Base-by-base conservation (phyloP, 2,113 vertebrate genomes). In the Dendrocopos noguchii region DNA sequence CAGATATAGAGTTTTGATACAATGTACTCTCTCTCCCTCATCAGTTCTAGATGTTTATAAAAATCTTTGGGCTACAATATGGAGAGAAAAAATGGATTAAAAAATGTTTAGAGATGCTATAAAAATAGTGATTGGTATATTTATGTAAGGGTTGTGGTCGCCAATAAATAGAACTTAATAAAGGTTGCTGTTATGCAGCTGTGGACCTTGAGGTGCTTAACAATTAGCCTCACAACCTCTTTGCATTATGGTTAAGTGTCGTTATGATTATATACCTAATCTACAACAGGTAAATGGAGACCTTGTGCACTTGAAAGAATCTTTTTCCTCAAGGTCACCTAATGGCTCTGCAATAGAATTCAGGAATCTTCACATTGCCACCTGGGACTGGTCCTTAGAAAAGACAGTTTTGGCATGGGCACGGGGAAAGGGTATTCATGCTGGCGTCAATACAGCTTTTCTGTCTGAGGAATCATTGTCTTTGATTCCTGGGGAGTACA, bases 331-430 rank as follows among this genome's bases (percentile, higher is more conserved):
- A 95, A 90, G 95, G 82, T 92, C 79, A 29, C 57, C 14, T 67
- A 88, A 85, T 92, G 88, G 67, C 67, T 90, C 1, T 6, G 59
- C 1, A 50, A 46, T 59, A 95, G 66, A 96, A 80, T 73, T 42
- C 31, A 7, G 42, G 20, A 52, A 12, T 94, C 70, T 70, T 90
- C 71, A 78, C 39, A 47, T 89, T n/a, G 28, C 92, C 92, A 93
- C 83, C 90, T 95, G 94, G 93, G 94, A 68, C 88, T 71, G 36
- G 71, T 74, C 65, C 86, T 92, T 87, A 91, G 88, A 80, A 89
- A 91, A 71, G 9, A 33, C 2, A 3, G 31, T 68, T 91, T 67
- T 81, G 53, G 65, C 27, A 27, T 29, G 1, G 12, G 0, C 5
- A 4, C 12, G 25, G 47, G 19, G 34, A 9, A 29, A 31, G 19